Base-by-base conservation (phyloP, 2,797 vertebrate genomes). In the Galagoides demidoff region DNA sequence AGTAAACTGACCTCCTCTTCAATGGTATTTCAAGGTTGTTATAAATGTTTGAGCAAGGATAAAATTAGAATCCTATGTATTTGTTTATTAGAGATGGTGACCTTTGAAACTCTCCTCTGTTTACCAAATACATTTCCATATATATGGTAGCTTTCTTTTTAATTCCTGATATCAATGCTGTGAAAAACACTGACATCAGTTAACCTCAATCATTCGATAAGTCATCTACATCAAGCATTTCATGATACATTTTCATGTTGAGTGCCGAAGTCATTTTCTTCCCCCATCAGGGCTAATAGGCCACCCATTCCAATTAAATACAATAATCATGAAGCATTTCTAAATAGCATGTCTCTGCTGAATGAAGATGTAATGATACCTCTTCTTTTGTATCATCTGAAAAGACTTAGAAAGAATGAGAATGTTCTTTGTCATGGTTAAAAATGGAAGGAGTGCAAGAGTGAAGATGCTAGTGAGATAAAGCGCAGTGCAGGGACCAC, bases 201-300 rank as follows among this genome's bases (percentile, higher is more conserved):
- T 94, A 82, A 93, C 77, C 89, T 85, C 61, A 73, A 22, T 90
- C 77, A 68, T 63, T 16, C 87, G 85, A 85, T 85, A 85, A 92
- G 16, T 82, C 59, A n/a, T 63, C 52, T 57, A 55, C 68, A 66
- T 63, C 37, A 92, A 43, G 55, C 63, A 93, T 22, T 70, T 84
- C 64, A 87, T 34, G 93, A 5, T 45, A 74, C 37, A 31, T 86
- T 93, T 92, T 66, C 29, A 29, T 49, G 52, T 49, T 88, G 37
- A 93, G 92, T 31, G 59, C 31, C 73, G 49, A 93, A 88, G 23
- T 89, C 57, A 63, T 43, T 95, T 89, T 84, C 66, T 85, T 63
- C 29, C 13, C 1, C 31, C 7, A 17, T 45, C 22, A 29, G 16
- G 81, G 61, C 3, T 45, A 68, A 91, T 2, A 89, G 52, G 25